phyloP scores from a whole-genome alignment of 2,797 vertebrate species.

The Stomatorhinus walkeri region DNA sequence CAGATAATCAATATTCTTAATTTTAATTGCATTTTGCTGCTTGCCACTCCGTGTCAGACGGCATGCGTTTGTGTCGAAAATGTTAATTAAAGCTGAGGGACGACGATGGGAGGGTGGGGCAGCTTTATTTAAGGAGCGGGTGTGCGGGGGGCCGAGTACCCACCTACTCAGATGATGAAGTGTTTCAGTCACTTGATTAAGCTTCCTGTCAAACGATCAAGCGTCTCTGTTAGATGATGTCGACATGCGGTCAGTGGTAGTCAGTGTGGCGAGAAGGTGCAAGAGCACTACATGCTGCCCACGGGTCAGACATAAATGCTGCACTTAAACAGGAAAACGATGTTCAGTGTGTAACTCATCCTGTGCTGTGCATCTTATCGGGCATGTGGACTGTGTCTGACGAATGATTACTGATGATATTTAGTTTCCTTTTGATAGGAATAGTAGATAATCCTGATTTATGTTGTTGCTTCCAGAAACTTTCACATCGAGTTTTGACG shows the following conservation, averaged over 20 bases:
- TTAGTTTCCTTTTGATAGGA: not conserved
- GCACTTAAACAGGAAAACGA: not conserved
- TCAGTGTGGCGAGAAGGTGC: not conserved
- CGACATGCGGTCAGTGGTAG: not conserved
- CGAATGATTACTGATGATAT: not conserved
- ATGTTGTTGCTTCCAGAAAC: not conserved
- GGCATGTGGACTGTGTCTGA: not conserved
- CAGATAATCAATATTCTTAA: constrained; percentile 69
- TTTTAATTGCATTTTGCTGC: constrained; percentile 70
- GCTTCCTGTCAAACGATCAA: not conserved
- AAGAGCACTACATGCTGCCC: too few species aligned
- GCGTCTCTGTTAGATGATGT: not conserved
- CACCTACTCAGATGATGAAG: not conserved
- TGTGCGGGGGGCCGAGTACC: not conserved
- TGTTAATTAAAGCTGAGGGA: constrained; percentile 56
- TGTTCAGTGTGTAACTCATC: not conserved
- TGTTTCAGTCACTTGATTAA: constrained; percentile 9
- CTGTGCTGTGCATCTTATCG: not conserved
- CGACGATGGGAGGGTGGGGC: not conserved
- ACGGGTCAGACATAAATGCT: not conserved
- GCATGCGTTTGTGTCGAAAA: constrained; percentile 58
- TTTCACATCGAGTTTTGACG: not conserved
- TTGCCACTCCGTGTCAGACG: constrained; percentile 57
- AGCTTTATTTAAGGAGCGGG: not conserved
- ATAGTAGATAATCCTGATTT: not conserved